These are phyloP conservation scores for Synanthedon formicaeformis DNA, from an alignment of 2,888 invertebrate species.

Conservation along the genomic window DNA sequence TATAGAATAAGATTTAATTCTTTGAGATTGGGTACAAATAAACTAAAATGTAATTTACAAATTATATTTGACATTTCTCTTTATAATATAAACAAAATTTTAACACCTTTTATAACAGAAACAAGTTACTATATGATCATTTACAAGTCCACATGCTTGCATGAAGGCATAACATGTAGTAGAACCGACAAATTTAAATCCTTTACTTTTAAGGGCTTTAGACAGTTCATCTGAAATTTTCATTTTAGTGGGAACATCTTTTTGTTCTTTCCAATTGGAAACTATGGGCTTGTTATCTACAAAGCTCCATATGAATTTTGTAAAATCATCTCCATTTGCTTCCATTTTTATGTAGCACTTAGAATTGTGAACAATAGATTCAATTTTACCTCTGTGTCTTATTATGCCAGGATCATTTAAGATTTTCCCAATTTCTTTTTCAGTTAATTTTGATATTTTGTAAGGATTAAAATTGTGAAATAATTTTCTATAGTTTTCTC, in stretches of 20 bases:
- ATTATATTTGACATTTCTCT: too few species aligned
- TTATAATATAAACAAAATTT: too few species aligned
- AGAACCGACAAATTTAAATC: slow-evolving; percentile 50
- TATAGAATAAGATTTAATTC: too few species aligned
- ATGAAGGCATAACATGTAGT: slow-evolving; percentile 58
- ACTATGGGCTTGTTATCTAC: slow-evolving; percentile 35
- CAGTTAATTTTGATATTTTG: slow-evolving; percentile 25
- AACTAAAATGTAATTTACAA: too few species aligned
- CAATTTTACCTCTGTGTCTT: slow-evolving; percentile 46
- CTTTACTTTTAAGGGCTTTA: slow-evolving; percentile 38
- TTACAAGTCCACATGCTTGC: slow-evolving; percentile 59
- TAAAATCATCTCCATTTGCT: slow-evolving; percentile 35
- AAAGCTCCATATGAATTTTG: slow-evolving; percentile 47
- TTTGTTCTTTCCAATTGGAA: slow-evolving; percentile 31
- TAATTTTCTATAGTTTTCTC: slow-evolving; percentile 33
- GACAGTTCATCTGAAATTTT: slow-evolving; percentile 30
- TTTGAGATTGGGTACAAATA: too few species aligned
- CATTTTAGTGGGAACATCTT: slow-evolving; percentile 39
- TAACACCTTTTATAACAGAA: slow-evolving; percentile 9
- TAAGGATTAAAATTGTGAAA: slow-evolving; percentile 43
- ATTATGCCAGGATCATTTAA: slow-evolving; percentile 29
- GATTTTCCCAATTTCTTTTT: slow-evolving; percentile 23
- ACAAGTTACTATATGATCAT: slow-evolving; percentile 45
- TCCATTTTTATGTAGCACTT: slow-evolving; percentile 41
- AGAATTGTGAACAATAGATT: slow-evolving; percentile 47